Conservation (phyloP, 1,140 invertebrate species). For the Fopius arisanus region DNA sequence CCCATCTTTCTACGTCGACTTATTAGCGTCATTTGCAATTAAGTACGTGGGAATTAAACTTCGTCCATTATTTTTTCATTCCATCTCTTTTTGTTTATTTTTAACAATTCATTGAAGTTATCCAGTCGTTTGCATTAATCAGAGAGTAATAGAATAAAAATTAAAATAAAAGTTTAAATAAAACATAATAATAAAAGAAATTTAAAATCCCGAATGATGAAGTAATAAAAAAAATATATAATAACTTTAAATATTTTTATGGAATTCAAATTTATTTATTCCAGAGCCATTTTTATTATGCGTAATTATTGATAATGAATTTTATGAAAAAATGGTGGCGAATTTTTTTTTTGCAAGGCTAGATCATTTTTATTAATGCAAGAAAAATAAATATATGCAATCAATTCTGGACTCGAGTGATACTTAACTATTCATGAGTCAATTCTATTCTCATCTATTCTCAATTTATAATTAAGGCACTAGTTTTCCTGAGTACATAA, state of each 20-base stretch:
- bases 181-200: too few relatives aligned
- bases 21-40: slow-evolving; percentile 43
- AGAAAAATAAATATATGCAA: not conserved
- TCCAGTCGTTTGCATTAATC: not conserved
- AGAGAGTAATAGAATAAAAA: not conserved
- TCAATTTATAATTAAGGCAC: not conserved
- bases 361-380: too few relatives aligned
- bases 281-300: too few relatives aligned
- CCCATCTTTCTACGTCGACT: not conserved
- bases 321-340: too few relatives aligned
- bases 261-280: too few relatives aligned
- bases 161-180: too few relatives aligned
- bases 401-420: not conserved
- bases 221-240: too few relatives aligned
- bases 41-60: slow-evolving; percentile 43
- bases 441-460: not conserved
- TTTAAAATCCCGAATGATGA: too few relatives aligned
- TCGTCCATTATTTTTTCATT: not conserved
- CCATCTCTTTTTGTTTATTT: not conserved
- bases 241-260: too few relatives aligned
- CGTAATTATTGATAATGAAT: too few relatives aligned
- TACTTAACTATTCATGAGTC: not conserved
- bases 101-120: too few relatives aligned
- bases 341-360: too few relatives aligned
- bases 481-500: not conserved